phyloP scores from a whole-genome alignment of 1,140 invertebrate species.

The Penaeus indicus region DNA sequence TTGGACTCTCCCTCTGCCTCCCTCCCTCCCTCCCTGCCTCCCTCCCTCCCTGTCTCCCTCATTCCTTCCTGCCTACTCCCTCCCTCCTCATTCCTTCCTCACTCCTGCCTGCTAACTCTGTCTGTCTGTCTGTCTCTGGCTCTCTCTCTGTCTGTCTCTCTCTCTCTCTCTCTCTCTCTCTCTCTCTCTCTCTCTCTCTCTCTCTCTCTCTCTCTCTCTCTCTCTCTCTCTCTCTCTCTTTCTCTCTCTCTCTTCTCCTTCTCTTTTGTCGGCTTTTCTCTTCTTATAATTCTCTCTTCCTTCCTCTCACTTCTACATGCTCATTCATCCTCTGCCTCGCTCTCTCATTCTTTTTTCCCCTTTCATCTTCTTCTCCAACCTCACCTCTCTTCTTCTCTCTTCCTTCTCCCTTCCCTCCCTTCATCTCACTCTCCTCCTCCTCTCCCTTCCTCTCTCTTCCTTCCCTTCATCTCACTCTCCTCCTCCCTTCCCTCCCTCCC shows the following conservation, averaged over 20 bases:
- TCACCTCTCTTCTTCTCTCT: no score
- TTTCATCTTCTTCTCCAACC: no score
- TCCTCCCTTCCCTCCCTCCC: no score
- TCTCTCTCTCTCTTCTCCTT: neutral
- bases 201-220: conserved; percentile 42
- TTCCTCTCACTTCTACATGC: no score
- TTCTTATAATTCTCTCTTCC: neutral
- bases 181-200: conserved; percentile 19
- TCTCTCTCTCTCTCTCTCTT: conserved; percentile 21
- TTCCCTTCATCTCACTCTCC: no score
- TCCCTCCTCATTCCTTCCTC: neutral
- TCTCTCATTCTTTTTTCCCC: no score
- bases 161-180: neutral
- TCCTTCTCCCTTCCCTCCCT: no score
- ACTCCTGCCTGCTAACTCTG: neutral
- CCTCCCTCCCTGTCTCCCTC: neutral
- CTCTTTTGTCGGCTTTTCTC: neutral
- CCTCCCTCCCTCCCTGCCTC: neutral
- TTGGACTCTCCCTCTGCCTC: neutral
- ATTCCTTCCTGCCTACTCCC: neutral
- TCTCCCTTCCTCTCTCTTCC: no score
- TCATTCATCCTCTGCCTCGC: no score
- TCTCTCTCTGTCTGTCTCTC: neutral
- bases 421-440: no score
- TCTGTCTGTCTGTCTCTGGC: no score